A percentile compares a stretch with the other conserved stretches of the same genome.
phyloP scores from a whole-genome alignment of 2,113 vertebrate genomes.

The Ptilonorhynchus violaceus region DNA sequence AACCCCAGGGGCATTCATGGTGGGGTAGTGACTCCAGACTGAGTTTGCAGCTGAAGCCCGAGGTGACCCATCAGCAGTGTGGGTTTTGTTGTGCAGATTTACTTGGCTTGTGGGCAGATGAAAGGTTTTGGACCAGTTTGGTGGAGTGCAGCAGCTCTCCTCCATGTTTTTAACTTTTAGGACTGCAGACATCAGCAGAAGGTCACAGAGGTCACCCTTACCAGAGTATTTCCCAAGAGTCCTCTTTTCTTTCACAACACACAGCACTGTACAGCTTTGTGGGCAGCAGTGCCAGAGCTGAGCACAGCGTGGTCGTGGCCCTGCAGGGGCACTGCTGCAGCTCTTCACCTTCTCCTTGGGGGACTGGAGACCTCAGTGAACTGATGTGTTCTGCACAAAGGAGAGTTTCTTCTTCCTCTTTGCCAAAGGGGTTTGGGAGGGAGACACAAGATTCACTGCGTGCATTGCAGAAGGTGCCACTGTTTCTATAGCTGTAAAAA shows the following conservation, averaged over 20 bases:
- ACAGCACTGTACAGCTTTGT: background rate
- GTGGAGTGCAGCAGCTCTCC: constrained; percentile 64
- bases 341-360: background rate
- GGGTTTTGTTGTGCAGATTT: constrained; percentile 42
- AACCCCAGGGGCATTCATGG: accelerated
- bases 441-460: background rate
- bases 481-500: background rate
- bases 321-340: background rate
- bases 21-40: background rate
- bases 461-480: background rate
- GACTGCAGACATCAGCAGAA: background rate
- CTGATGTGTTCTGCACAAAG: background rate
- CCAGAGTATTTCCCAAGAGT: background rate
- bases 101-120: constrained; percentile 65
- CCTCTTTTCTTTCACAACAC: background rate
- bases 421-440: background rate
- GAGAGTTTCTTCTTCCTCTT: background rate
- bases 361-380: background rate
- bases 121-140: constrained; percentile 17
- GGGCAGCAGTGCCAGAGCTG: background rate
- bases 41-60: background rate
- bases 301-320: accelerated
- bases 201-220: constrained; percentile 65
- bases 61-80: background rate
- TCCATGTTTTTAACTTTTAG: constrained; percentile 73